Conservation (phyloP, 2,797 vertebrate genomes). For the Sitta carolinensis region DNA sequence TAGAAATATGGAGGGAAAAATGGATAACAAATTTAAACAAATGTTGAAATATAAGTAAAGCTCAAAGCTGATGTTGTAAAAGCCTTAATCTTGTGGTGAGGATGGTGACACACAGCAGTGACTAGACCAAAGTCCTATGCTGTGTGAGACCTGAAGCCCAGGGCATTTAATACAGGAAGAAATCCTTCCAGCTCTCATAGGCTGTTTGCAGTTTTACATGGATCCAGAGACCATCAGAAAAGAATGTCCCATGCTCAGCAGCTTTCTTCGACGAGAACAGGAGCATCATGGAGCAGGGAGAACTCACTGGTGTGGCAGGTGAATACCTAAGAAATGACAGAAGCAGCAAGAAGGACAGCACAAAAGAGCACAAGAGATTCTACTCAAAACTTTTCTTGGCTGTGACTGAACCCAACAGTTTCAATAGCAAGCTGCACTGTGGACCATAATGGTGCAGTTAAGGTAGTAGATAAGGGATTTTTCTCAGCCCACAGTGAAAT, state of each 20-base stretch:
- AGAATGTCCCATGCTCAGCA: not conserved
- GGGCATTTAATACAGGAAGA: not conserved
- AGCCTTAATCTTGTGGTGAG: not conserved
- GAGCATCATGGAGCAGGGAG: not conserved
- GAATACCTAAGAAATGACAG: not conserved
- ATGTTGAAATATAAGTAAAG: not conserved
- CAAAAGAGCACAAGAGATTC: not conserved
- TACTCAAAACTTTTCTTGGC: not conserved
- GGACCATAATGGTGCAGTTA: not conserved
- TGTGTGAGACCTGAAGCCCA: not conserved
- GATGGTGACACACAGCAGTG: fast-evolving
- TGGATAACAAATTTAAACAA: not conserved
- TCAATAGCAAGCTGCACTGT: not conserved
- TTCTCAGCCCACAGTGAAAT: not conserved
- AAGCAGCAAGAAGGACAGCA: not conserved
- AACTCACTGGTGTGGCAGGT: not conserved
- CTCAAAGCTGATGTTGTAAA: not conserved
- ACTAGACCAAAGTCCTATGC: not conserved
- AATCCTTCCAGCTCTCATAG: not conserved
- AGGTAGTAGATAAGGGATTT: not conserved
- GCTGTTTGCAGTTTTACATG: not conserved
- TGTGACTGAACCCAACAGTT: not conserved
- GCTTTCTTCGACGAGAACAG: not conserved
- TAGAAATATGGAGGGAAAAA: not conserved
- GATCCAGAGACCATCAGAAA: not conserved